phyloP scores from a whole-genome alignment of 2,113 vertebrate species.

The Cyphomyrus plagiostoma region DNA sequence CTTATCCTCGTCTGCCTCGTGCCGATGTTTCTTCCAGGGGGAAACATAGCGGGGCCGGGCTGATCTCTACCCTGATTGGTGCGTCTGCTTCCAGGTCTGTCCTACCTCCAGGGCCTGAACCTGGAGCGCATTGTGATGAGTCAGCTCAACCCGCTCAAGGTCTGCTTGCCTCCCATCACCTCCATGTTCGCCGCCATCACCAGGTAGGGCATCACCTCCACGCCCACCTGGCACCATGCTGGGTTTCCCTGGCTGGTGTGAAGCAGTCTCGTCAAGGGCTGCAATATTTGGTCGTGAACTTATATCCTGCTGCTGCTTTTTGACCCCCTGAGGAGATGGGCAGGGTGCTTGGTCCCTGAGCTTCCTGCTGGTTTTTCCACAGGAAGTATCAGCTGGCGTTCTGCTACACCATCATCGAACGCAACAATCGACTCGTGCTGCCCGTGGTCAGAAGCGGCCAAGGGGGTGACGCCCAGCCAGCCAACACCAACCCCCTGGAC shows the following conservation, averaged over 20 bases:
- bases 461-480: conserved; percentile 66
- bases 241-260: background rate
- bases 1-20: background rate
- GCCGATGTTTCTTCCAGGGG: background rate
- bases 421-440: conserved; percentile 76
- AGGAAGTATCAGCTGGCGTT: conserved; percentile 96
- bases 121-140: conserved; percentile 90
- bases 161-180: conserved; percentile 82
- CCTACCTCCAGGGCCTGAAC: conserved; percentile 86
- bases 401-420: conserved; percentile 94
- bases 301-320: background rate
- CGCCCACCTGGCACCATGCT: background rate
- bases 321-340: background rate
- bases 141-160: conserved; percentile 92
- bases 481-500: conserved; percentile 84
- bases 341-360: background rate
- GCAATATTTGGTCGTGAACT: background rate
- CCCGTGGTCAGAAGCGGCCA: conserved; percentile 72
- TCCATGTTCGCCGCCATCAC: conserved; percentile 89
- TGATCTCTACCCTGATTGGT: background rate
- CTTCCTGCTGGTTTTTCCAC: background rate
- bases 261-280: background rate
- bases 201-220: conserved; percentile 59
- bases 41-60: background rate
- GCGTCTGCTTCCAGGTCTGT: conserved; percentile 64